These are phyloP conservation scores for Trichechus manatus DNA, from an alignment of 2,113 vertebrate genomes.

Conservation along the genomic window DNA sequence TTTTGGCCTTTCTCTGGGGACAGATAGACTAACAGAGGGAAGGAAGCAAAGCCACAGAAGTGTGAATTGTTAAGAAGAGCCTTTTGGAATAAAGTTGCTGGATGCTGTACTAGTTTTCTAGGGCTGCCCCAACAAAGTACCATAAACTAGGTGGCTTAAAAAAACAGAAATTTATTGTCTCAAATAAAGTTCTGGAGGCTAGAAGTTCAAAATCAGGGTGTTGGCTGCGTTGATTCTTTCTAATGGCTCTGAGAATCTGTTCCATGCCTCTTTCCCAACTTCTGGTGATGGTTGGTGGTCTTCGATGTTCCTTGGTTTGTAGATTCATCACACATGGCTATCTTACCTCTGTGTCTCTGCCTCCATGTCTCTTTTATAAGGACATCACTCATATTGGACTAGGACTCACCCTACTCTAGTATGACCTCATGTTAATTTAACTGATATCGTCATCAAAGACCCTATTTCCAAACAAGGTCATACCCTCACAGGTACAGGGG, in stretches of 20 bases:
- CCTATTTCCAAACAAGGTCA: background rate
- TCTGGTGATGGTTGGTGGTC: background rate
- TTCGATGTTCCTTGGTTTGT: background rate
- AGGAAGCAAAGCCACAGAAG: background rate
- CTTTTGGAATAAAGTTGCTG: slow-evolving; percentile 35
- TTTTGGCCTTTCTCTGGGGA: slow-evolving; percentile 1
- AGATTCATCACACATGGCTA: background rate
- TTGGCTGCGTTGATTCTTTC: background rate
- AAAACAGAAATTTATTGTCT: background rate
- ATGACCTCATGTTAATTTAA: background rate
- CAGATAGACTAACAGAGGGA: slow-evolving; percentile 23
- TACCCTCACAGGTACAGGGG: background rate
- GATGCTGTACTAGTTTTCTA: background rate
- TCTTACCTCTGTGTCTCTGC: background rate
- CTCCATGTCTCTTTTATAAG: background rate
- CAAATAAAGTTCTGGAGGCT: background rate
- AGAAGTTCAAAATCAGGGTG: background rate
- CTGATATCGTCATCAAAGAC: background rate
- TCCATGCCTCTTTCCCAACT: background rate
- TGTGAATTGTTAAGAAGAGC: slow-evolving; percentile 8
- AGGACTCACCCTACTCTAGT: background rate
- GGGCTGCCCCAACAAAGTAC: background rate
- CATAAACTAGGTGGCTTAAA: background rate
- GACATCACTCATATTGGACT: background rate
- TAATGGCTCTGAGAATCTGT: background rate